A percentile compares a stretch with the other conserved stretches of the same genome.
phyloP scores from a whole-genome alignment of 2,888 invertebrate species.

The Panopea generosa region DNA sequence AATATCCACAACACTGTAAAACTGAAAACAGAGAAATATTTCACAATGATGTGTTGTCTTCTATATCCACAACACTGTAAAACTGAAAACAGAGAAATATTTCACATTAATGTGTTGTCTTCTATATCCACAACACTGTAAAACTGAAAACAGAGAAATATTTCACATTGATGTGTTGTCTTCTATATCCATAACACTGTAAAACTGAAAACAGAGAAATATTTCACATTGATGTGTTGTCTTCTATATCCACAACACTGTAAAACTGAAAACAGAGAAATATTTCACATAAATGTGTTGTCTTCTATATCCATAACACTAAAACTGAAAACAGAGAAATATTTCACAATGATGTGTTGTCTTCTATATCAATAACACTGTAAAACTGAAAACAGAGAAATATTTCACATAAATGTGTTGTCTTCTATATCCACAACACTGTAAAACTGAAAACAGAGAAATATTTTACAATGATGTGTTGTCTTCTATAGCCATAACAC shows the following conservation, averaged over 20 bases:
- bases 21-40: constrained; percentile 70
- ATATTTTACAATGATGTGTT: constrained; percentile 58
- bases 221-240: constrained; percentile 74
- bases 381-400: constrained; percentile 80
- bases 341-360: constrained; percentile 71
- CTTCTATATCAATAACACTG: constrained; percentile 84
- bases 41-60: constrained; percentile 72
- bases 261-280: constrained; percentile 78
- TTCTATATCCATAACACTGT: constrained; percentile 83
- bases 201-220: constrained; percentile 77
- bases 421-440: constrained; percentile 84
- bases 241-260: constrained; percentile 84
- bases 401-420: constrained; percentile 54
- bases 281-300: constrained; percentile 69
- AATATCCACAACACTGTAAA: constrained; percentile 84
- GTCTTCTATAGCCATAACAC: constrained; percentile 83
- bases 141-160: constrained; percentile 75
- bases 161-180: constrained; percentile 77
- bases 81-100: constrained; percentile 73
- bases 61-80: constrained; percentile 84
- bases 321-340: constrained; percentile 78
- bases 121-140: constrained; percentile 84
- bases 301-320: constrained; percentile 84
- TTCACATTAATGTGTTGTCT: constrained; percentile 72
- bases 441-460: constrained; percentile 80